Evolutionary conservation across 2,888 invertebrate species (phyloP), one percentile per base, ranked within the genome.

Genomic region (Sphinx pinastri): DNA sequence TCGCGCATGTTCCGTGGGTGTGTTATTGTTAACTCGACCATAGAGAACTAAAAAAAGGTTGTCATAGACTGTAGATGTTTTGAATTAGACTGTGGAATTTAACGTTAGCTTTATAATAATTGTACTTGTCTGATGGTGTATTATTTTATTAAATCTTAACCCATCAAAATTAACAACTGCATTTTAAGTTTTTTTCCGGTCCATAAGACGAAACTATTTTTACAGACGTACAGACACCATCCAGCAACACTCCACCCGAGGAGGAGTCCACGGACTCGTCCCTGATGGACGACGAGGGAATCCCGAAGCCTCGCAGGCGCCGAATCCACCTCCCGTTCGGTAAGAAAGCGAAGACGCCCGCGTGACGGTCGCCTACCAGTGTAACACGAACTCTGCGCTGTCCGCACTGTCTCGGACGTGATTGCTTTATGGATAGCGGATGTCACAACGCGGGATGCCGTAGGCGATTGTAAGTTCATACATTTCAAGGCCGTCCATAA

Each of bases 211-310:
- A 38, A 38, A 38, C 38, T 7, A 25, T 19, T 54, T 19, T 2
- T 71, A 16, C 79, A 75, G 89, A 82, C 71, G 82, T 79, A 7
- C 80, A 86, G 10, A 89, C 90, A 0, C 90, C 88, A 0, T 84
- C 90, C 0, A 91, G 90, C 74, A 87, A 82, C 81, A 88, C 91
- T 0, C 91, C 94, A 0, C 88, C 94, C 0, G 96, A 96, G 76
- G 96, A 96, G 74, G 96, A 96, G 71, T 96, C 96, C 1, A 96
- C 96, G 0, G 96, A 96, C 82, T 96, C 96, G 0, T 96, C 96
- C 0, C 91, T 96, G 7, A 92, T 95, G 81, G 96, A 96, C 71
- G 96, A 96, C 81, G 96, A 95, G 70, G 85, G 87, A 0, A 66
- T 87, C 0, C 89, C 93, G 0, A 93, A 92, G 71, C 95, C 95